Percentiles rank a stretch among this genome's conserved stretches.
These are phyloP conservation scores for Hirtodrosophila alboralis DNA, from an alignment of 2,888 invertebrate species.

Conservation along the genomic window DNA sequence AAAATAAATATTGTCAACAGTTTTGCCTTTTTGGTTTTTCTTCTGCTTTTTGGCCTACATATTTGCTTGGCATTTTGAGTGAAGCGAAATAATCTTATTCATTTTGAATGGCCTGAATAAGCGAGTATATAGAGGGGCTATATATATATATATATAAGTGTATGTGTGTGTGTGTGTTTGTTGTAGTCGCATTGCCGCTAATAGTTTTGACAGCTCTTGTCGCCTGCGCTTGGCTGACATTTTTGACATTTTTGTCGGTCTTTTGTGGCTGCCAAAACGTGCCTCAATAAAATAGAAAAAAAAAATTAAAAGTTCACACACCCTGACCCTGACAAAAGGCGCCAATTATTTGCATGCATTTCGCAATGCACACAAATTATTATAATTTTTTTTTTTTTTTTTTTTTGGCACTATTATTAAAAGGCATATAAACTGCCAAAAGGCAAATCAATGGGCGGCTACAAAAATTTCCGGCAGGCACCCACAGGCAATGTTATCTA, in stretches of 20 bases:
- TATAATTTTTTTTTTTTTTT: neutral
- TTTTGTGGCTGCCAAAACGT: slow-evolving; percentile 37
- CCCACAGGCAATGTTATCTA: slow-evolving; percentile 56
- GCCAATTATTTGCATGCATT: slow-evolving; percentile 56
- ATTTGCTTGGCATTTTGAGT: slow-evolving; percentile 68
- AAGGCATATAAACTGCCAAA: slow-evolving; percentile 47
- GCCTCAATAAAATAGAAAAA: no score
- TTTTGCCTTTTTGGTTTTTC: slow-evolving; percentile 30
- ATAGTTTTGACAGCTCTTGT: slow-evolving; percentile 74
- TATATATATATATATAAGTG: slow-evolving; percentile 6
- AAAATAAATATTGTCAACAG: slow-evolving; percentile 52
- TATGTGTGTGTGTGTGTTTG: slow-evolving; percentile 14
- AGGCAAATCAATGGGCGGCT: slow-evolving; percentile 45
- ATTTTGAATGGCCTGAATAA: slow-evolving; percentile 67
- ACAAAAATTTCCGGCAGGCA: slow-evolving; percentile 66
- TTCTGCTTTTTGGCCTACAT: slow-evolving; percentile 63
- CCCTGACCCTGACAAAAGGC: slow-evolving; percentile 59
- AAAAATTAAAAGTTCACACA: slow-evolving; percentile 43
- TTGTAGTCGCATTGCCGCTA: slow-evolving; percentile 51
- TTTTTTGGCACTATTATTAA: slow-evolving; percentile 35
- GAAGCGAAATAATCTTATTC: slow-evolving; percentile 69
- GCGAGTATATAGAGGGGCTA: slow-evolving; percentile 20
- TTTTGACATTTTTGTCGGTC: slow-evolving; percentile 49
- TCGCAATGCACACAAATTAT: slow-evolving; percentile 38
- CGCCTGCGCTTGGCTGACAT: slow-evolving; percentile 62